Conservation (phyloP, 2,113 vertebrate species). For the Hyperoodon ampullatus region DNA sequence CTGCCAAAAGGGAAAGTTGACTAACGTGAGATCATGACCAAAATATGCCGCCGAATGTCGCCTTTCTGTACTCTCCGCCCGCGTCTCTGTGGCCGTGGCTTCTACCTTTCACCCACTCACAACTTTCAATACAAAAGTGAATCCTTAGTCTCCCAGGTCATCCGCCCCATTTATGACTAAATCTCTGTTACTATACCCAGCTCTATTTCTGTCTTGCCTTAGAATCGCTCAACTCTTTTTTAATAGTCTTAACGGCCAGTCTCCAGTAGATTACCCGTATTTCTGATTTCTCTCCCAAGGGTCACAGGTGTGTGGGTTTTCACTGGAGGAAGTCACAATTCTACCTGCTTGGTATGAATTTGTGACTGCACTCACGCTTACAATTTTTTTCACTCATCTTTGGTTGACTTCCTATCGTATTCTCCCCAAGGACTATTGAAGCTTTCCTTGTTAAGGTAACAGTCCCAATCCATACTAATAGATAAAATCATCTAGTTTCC, state of each 20-base stretch:
- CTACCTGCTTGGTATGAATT: not conserved
- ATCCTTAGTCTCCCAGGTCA: not conserved
- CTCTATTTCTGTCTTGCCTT: not conserved
- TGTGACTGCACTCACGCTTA: not conserved
- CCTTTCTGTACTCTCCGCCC: not conserved
- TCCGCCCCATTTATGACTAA: not conserved
- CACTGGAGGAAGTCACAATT: not conserved
- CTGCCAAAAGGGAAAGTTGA: not conserved
- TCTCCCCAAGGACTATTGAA: not conserved
- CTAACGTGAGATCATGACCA: not conserved
- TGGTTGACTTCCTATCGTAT: not conserved
- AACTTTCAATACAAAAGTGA: not conserved
- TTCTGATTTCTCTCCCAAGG: not conserved
- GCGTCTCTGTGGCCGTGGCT: not conserved
- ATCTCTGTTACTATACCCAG: not conserved
- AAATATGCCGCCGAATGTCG: not conserved
- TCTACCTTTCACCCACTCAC: not conserved
- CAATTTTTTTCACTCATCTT: not conserved
- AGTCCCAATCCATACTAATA: not conserved
- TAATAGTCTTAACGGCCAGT: not conserved
- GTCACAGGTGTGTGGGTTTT: not conserved
- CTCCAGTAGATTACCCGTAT: not conserved
- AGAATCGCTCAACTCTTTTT: not conserved
- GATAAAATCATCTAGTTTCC: not conserved
- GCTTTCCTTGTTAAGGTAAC: conserved; percentile 22